phyloP scores from a whole-genome alignment of 2,113 vertebrate species.

The Pongo pygmaeus region DNA sequence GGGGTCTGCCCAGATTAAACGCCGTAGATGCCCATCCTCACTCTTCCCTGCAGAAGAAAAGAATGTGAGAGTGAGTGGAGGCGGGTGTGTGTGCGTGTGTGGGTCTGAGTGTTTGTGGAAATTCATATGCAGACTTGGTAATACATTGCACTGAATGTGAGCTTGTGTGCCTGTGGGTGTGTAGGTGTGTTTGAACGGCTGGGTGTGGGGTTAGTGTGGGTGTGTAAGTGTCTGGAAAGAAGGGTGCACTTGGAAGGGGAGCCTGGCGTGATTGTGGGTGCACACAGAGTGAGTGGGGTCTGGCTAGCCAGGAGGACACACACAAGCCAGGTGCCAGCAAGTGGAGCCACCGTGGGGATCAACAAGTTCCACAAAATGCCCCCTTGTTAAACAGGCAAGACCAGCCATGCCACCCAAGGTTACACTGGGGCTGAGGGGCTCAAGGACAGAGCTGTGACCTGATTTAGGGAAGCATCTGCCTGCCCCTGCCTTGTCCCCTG shows the following conservation, averaged over 20 bases:
- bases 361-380: background rate
- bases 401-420: fast-evolving
- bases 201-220: background rate
- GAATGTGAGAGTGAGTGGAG: background rate
- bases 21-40: fast-evolving
- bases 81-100: fast-evolving
- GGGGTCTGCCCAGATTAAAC: background rate
- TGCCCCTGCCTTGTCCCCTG: background rate
- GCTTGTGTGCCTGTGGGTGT: fast-evolving
- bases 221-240: fast-evolving
- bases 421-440: too few species aligned
- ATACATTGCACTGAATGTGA: background rate
- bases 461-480: fast-evolving
- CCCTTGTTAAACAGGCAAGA: background rate
- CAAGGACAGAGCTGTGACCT: background rate
- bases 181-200: too few species aligned
- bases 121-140: too few species aligned
- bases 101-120: background rate
- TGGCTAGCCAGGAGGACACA: background rate
- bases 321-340: background rate
- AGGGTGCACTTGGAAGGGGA: fast-evolving
- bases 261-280: background rate
- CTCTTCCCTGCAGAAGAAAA: background rate
- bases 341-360: background rate
- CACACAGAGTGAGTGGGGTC: fast-evolving